Evolutionary conservation across 2,113 vertebrate genomes (phyloP).

Genomic region (Dipodomys stephensi): DNA sequence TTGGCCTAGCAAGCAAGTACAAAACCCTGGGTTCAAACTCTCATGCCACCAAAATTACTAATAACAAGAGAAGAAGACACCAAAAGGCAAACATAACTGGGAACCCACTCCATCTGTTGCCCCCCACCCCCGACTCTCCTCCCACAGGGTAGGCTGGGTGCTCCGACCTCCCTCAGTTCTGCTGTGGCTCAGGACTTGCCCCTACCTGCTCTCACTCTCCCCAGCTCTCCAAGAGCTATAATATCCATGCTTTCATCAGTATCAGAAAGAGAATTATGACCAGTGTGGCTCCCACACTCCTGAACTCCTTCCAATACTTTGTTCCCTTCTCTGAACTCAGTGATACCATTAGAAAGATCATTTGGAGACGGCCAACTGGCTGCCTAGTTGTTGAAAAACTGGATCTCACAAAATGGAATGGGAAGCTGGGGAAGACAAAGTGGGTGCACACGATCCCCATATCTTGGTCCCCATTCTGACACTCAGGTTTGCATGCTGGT

Average conservation of each 20-base stretch:
- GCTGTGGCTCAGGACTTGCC: neutral
- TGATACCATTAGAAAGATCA: neutral
- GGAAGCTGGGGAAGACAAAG: neutral
- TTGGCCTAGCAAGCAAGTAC: too few species aligned
- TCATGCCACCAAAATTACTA: too few species aligned
- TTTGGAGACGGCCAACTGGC: neutral
- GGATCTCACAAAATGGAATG: neutral
- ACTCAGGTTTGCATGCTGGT: too few species aligned
- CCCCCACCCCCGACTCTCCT: rapidly evolving
- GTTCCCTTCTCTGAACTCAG: neutral
- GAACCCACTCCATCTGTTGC: neutral
- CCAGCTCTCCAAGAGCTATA: neutral
- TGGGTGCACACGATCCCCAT: neutral
- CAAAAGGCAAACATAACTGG: neutral
- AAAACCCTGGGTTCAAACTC: neutral
- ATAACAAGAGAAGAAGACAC: neutral
- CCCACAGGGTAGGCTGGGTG: neutral
- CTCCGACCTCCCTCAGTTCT: neutral
- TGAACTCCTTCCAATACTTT: neutral
- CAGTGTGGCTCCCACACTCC: neutral
- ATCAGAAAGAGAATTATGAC: neutral
- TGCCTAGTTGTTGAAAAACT: neutral
- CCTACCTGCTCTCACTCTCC: neutral
- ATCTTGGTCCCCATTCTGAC: neutral
- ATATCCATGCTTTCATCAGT: neutral